Conservation (phyloP, 2,888 invertebrate species). For the Drosophila picticornis region DNA sequence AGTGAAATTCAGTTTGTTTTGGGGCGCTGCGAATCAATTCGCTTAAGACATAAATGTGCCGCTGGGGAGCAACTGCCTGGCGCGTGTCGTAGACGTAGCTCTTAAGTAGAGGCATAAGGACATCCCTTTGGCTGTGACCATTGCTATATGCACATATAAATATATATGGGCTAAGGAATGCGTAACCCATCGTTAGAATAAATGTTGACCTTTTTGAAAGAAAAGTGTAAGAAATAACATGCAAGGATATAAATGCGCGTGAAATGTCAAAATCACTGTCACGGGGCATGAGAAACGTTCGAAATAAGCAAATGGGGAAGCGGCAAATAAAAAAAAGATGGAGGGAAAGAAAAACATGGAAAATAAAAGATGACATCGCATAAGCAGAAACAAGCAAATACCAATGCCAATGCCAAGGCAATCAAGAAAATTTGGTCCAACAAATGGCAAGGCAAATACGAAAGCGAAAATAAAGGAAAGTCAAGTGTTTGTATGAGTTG, state of each 20-base stretch:
- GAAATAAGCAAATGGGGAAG: conserved; percentile 5
- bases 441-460: conserved; percentile 77
- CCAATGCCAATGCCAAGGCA: conserved; percentile 63
- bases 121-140: conserved; percentile 36
- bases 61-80: conserved; percentile 63
- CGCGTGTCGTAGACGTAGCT: conserved; percentile 43
- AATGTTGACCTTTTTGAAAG: conserved; percentile 69
- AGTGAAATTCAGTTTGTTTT: conserved; percentile 49
- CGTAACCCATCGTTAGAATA: conserved; percentile 31
- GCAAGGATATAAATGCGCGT: conserved; percentile 70
- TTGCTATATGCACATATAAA: conserved; percentile 40
- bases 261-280: conserved; percentile 78
- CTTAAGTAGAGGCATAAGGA: conserved; percentile 33
- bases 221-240: conserved; percentile 35
- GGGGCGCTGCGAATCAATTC: conserved; percentile 66
- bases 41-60: conserved; percentile 57
- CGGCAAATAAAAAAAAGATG: conserved; percentile 16
- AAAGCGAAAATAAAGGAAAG: conserved; percentile 39
- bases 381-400: conserved; percentile 57
- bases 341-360: conserved; percentile 30
- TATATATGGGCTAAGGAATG: conserved; percentile 34
- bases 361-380: conserved; percentile 67
- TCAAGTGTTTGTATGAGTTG: conserved; percentile 63
- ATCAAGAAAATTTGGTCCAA: conserved; percentile 71
- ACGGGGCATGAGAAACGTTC: conserved; percentile 10